These are phyloP conservation scores for Lophochroa leadbeateri DNA, from an alignment of 2,113 vertebrate genomes.

Conservation along the genomic window DNA sequence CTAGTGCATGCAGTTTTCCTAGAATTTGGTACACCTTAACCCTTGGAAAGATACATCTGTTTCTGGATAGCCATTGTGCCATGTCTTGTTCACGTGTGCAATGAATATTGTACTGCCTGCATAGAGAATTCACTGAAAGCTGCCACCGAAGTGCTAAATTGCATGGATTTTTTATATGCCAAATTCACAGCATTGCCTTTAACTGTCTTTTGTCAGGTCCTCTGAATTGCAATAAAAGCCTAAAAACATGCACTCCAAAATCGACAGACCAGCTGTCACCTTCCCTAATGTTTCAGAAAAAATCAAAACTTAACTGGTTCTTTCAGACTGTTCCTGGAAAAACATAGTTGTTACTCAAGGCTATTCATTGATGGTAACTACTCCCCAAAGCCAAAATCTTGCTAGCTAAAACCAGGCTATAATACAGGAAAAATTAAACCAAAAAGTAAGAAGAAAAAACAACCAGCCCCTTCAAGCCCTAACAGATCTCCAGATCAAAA, in stretches of 20 bases:
- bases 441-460: background rate
- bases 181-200: slow-evolving; percentile 18
- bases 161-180: background rate
- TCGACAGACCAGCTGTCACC: background rate
- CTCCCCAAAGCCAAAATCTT: background rate
- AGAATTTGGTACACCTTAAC: background rate
- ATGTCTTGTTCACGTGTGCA: background rate
- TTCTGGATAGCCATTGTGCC: background rate
- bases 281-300: slow-evolving; percentile 4
- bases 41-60: background rate
- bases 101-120: background rate
- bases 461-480: background rate
- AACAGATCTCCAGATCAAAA: background rate
- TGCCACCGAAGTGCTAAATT: background rate
- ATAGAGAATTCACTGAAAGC: background rate
- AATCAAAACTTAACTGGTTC: background rate
- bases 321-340: background rate
- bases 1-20: background rate
- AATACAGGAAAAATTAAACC: background rate
- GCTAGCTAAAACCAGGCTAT: background rate
- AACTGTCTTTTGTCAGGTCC: background rate
- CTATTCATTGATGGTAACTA: background rate
- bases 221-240: slow-evolving; percentile 24
- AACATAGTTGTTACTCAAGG: background rate
- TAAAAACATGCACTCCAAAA: slow-evolving; percentile 3